Base-by-base conservation (phyloP, 2,888 invertebrate species). In the Boloria selene region DNA sequence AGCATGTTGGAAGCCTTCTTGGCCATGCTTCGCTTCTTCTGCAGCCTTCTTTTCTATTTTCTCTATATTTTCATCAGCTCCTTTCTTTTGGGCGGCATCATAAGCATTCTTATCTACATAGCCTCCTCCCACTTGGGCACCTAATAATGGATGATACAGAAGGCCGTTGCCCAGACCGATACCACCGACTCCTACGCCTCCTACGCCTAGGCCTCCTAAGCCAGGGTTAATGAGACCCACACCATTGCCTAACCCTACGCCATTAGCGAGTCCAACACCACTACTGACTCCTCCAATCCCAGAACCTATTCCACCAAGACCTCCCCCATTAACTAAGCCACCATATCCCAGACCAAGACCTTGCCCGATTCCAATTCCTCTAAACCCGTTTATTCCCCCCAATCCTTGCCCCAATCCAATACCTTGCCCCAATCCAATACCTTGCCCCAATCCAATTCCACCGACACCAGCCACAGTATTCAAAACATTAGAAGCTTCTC, bases 51-150 rank as follows among this genome's bases (percentile, higher is more conserved):
- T 94, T 71, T 91, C 89, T 2, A 93, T 72, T 73, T 94, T 93
- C 69, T 93, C 93, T 67, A 92, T 79, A 71, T 93, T 92, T 73
- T 91, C 93, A 73, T 93, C 94, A 5, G 93, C 93, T 3, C 88
- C 85, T 72, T 93, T 93, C 75, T 94, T 94, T 70, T 94, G 93
- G 14, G 89, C 94, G 6, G 92, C 92, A 60, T 93, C 93, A 73
- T 93, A 94, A 4, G 92, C 88, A 62, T 93, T 92, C 72, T 93
- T 93, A 72, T 94, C 93, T 0, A 94, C 85, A 66, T 90, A 93
- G 50, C 92, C 93, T 22, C 87, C 87, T 1, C 88, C 86, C 14
- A 89, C 79, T 82, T 90, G 90, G n/a, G 85, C 75, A 38, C 84
- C 86, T 13, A 90, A 72, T 10, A 86, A 68, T 0, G 90, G 91